These are phyloP conservation scores for Oryzaephilus surinamensis DNA, from an alignment of 1,140 invertebrate genomes.

Conservation along the genomic window DNA sequence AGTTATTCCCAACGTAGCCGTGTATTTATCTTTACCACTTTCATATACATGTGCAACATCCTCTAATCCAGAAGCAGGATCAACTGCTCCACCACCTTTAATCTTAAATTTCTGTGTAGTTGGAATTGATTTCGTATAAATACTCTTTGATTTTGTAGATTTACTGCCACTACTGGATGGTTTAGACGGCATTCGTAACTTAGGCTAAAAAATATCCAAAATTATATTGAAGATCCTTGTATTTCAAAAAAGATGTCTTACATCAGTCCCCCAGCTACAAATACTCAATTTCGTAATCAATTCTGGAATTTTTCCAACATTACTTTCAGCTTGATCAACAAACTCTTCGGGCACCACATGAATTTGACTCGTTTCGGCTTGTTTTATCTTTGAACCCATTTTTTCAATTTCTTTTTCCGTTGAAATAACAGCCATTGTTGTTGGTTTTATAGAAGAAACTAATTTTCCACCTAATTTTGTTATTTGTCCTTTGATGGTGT, in stretches of 20 bases:
- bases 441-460: slow-evolving; percentile 50
- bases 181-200: slow-evolving; percentile 44
- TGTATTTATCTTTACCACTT: slow-evolving; percentile 52
- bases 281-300: slow-evolving; percentile 63
- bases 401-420: slow-evolving; percentile 59
- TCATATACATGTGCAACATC: slow-evolving; percentile 73
- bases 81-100: slow-evolving; percentile 80
- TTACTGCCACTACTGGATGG: slow-evolving; percentile 37
- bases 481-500: slow-evolving; percentile 57
- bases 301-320: slow-evolving; percentile 45
- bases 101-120: slow-evolving; percentile 65
- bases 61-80: slow-evolving; percentile 77
- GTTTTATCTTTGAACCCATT: slow-evolving; percentile 49
- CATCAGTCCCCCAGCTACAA: slow-evolving; percentile 74
- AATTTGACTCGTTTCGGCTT: slow-evolving; percentile 58
- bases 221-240: neutral
- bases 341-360: slow-evolving; percentile 75
- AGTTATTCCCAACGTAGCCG: slow-evolving; percentile 68
- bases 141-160: slow-evolving; percentile 51
- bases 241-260: slow-evolving; percentile 29
- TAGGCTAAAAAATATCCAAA: slow-evolving; percentile 37
- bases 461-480: slow-evolving; percentile 66
- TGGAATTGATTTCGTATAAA: slow-evolving; percentile 53
- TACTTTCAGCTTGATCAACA: slow-evolving; percentile 55
- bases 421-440: slow-evolving; percentile 66